These are phyloP conservation scores for Spea multiplicata DNA, from an alignment of 2,113 vertebrate species.

Conservation along the genomic window DNA sequence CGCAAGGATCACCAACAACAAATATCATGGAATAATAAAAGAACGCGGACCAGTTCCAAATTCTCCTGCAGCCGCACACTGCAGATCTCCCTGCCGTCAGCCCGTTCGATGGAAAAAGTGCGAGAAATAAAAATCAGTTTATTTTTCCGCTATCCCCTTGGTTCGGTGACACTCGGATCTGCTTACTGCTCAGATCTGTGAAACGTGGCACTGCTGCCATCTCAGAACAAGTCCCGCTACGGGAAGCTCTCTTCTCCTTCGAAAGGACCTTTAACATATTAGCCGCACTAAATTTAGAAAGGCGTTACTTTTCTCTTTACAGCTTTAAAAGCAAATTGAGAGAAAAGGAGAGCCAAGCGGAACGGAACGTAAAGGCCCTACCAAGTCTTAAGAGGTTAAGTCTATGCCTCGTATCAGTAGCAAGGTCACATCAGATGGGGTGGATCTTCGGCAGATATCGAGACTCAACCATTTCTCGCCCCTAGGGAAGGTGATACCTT, in stretches of 20 bases:
- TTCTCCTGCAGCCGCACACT: too few species aligned
- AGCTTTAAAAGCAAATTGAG: constrained; percentile 6
- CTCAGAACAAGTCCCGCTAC: neutral
- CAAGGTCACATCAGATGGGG: constrained; percentile 23
- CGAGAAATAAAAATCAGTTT: too few species aligned
- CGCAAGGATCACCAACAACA: too few species aligned
- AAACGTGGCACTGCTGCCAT: too few species aligned
- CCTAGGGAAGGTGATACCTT: constrained; percentile 37
- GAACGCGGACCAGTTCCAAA: too few species aligned
- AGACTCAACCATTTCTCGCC: constrained; percentile 17
- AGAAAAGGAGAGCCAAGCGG: neutral
- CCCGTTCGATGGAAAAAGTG: too few species aligned
- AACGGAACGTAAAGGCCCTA: constrained; percentile 2
- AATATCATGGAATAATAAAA: too few species aligned
- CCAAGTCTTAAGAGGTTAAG: constrained; percentile 21
- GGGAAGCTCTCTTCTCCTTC: neutral
- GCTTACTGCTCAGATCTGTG: too few species aligned
- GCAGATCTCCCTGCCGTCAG: too few species aligned
- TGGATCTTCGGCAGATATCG: neutral
- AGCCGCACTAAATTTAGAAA: constrained; percentile 1
- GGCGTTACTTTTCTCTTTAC: neutral
- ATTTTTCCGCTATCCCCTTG: too few species aligned
- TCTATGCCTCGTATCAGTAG: constrained; percentile 15
- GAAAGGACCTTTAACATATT: neutral
- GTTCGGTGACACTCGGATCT: too few species aligned